Conservation (phyloP, 2,797 vertebrate genomes). For the Sebastes nivosus region DNA sequence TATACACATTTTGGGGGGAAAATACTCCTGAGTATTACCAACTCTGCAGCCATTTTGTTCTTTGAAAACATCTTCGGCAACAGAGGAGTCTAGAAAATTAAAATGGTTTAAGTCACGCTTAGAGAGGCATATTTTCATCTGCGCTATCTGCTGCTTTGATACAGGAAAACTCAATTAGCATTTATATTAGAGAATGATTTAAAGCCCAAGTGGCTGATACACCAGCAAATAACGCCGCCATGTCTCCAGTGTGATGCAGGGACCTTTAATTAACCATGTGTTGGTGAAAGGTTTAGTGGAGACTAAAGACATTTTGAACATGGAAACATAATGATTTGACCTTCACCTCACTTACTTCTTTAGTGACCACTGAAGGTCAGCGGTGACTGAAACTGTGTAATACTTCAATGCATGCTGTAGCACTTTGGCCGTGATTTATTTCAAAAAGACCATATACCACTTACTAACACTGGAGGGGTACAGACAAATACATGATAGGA, state of each 20-base stretch:
- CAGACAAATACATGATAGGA: not conserved
- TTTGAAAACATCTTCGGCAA: conserved; percentile 38
- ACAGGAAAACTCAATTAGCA: conserved; percentile 62
- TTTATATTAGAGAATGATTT: conserved; percentile 65
- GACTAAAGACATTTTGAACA: not conserved
- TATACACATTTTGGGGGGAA: not conserved
- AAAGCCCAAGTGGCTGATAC: conserved; percentile 4
- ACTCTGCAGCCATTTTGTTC: conserved; percentile 23
- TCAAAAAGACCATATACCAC: not conserved
- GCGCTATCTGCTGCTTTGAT: conserved; percentile 39
- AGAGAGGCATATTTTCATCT: not conserved
- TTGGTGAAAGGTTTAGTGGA: not conserved
- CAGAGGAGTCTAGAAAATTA: conserved; percentile 26
- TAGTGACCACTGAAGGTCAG: not conserved
- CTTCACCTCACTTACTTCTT: not conserved
- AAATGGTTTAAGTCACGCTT: conserved; percentile 26
- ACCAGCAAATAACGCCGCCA: not conserved
- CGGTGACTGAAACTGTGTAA: not conserved
- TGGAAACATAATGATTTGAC: conserved; percentile 1
- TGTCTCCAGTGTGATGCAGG: not conserved
- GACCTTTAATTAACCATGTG: not conserved
- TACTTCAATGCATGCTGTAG: not conserved
- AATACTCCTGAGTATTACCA: not conserved
- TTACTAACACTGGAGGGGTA: not conserved
- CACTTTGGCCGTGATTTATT: not conserved